These are phyloP conservation scores for Mixornis gularis DNA, from an alignment of 2,113 vertebrate species.

Conservation along the genomic window DNA sequence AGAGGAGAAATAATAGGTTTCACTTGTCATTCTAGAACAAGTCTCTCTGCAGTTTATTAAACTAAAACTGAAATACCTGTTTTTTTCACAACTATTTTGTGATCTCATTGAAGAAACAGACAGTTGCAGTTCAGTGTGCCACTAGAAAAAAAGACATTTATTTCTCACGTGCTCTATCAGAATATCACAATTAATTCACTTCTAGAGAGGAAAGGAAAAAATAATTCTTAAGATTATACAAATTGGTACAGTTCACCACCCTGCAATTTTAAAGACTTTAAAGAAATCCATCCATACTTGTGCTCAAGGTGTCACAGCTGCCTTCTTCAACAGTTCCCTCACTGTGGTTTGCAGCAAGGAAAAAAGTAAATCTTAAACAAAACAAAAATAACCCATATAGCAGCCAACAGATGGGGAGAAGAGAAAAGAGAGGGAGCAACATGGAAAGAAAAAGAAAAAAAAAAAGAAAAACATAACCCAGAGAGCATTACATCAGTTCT, in stretches of 20 bases:
- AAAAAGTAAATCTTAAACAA: background rate
- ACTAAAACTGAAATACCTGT: background rate
- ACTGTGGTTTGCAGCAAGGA: background rate
- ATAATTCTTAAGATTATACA: background rate
- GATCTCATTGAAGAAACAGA: background rate
- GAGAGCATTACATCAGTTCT: constrained; percentile 63
- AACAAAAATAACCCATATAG: background rate
- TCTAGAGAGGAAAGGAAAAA: background rate
- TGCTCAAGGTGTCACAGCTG: background rate
- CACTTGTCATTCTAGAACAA: background rate
- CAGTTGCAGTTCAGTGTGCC: background rate
- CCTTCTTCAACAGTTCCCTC: background rate
- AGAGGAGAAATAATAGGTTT: constrained; percentile 10
- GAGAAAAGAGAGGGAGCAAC: background rate
- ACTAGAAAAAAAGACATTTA: background rate
- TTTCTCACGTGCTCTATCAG: background rate
- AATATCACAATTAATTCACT: background rate
- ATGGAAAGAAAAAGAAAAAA: background rate
- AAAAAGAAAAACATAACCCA: background rate
- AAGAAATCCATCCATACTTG: background rate
- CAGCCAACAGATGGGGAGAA: background rate
- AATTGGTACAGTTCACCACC: background rate
- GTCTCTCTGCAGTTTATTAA: background rate
- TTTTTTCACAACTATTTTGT: background rate
- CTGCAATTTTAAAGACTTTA: background rate